Base-by-base conservation (phyloP, 2,113 vertebrate species). In the Lagopus leucura region DNA sequence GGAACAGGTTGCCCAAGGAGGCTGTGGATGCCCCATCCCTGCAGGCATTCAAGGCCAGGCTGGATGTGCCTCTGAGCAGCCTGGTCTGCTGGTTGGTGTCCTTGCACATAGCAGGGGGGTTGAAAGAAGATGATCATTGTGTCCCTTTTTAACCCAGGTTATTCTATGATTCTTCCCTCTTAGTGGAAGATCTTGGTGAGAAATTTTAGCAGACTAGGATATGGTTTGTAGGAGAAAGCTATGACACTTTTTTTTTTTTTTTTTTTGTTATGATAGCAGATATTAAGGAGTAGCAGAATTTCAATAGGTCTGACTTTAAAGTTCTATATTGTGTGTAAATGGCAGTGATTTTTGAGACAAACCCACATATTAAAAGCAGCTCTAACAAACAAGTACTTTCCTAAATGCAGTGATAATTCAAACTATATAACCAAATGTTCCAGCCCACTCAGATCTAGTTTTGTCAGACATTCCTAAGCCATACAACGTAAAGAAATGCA, bases 381-480 rank as follows among this genome's bases (percentile, higher is more conserved):
- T 93, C 60, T 75, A 79, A 25, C 13, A 81, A 81, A 28, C 10
- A 52, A 88, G 52, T 74, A 70, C 28, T 65, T 87, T 92, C 72
- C 27, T 54, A 89, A 69, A 24, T 61, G 13, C 57, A 80, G n/a
- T 19, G 70, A 81, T 94, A 92, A 92, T 88, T 94, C 60, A 90
- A 87, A 85, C 52, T 54, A 54, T 82, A 47, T 32, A 82, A 48
- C 27, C 24, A 74, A 67, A 55, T 64, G 22, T 79, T 95, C 36
- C 66, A 54, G 72, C 75, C 85, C 48, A 74, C 70, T 94, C 93
- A 94, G 82, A 95, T 95, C 86, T 83, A 79, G 52, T 88, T 85
- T 70, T 86, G 27, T 90, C 32, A 92, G 75, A 91, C 82, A 89
- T 92, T 96, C 92, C 74, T 52, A 87, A 93, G 54, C 12, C 34